phyloP scores from a whole-genome alignment of 2,113 vertebrate genomes.

The Catharus fuscescens region DNA sequence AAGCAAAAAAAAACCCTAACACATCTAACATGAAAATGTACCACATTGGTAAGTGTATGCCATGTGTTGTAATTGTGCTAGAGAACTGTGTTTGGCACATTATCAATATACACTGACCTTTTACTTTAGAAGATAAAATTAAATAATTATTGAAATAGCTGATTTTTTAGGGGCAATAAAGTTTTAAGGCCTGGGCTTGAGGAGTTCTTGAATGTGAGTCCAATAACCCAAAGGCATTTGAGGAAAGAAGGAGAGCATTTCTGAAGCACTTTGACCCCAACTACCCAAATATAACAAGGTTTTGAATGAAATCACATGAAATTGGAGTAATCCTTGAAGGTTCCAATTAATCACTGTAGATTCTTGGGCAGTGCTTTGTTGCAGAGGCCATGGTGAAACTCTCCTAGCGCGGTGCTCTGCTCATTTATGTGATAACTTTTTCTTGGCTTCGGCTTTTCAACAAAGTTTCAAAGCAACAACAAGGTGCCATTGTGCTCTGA shows the following conservation, averaged over 20 bases:
- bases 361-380: conserved; percentile 53
- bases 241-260: rapidly evolving
- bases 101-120: neutral
- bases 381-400: conserved; percentile 31
- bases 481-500: conserved; percentile 81
- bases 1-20: neutral
- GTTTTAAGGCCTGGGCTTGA: neutral
- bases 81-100: neutral
- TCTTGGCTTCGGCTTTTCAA: conserved; percentile 77
- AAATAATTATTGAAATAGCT: neutral
- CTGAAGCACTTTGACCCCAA: neutral
- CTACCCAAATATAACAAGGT: neutral
- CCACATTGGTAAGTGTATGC: too few relatives aligned
- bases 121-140: neutral
- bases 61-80: rapidly evolving
- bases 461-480: conserved; percentile 78
- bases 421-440: conserved; percentile 77
- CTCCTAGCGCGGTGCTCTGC: conserved; percentile 50
- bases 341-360: conserved; percentile 41
- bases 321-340: conserved; percentile 10
- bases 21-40: neutral
- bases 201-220: neutral
- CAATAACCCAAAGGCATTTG: neutral
- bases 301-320: conserved; percentile 24
- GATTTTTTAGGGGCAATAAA: neutral